A percentile compares a stretch with the other conserved stretches of the same genome.
phyloP scores from a whole-genome alignment of 2,797 vertebrate genomes.

The Toxotes lorentzi region DNA sequence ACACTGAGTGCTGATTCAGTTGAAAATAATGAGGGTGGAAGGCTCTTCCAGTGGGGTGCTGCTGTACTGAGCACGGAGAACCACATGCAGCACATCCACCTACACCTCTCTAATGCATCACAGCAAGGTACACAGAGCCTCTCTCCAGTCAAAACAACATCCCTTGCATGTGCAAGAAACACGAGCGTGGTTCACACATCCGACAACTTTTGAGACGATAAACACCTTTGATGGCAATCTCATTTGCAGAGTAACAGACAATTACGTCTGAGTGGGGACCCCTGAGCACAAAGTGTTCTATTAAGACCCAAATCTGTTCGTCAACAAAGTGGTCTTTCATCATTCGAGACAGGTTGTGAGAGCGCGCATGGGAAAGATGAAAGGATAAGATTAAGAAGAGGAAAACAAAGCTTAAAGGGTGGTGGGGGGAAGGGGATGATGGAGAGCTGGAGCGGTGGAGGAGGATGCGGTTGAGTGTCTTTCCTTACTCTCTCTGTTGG shows the following conservation, averaged over 20 bases:
- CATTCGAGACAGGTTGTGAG: conserved; percentile 56
- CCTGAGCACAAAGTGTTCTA: conserved; percentile 41
- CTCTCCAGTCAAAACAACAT: conserved; percentile 59
- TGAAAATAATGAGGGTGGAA: conserved; percentile 82
- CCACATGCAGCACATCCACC: conserved; percentile 67
- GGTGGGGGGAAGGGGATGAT: background rate
- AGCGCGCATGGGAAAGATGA: conserved; percentile 59
- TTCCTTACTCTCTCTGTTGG: conserved; percentile 91
- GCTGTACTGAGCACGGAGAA: conserved; percentile 59
- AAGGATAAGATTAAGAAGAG: conserved; percentile 62
- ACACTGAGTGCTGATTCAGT: conserved; percentile 62
- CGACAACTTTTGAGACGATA: conserved; percentile 40
- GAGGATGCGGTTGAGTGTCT: conserved; percentile 14
- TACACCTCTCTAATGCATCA: conserved; percentile 63
- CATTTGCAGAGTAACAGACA: conserved; percentile 56
- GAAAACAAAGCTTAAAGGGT: conserved; percentile 59
- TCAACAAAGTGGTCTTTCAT: conserved; percentile 59
- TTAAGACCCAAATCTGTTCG: conserved; percentile 49
- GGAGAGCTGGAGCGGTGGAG: background rate
- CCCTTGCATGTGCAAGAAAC: conserved; percentile 41
- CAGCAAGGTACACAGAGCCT: conserved; percentile 51
- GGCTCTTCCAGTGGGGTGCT: conserved; percentile 65
- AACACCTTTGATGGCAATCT: conserved; percentile 60
- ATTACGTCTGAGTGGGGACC: conserved; percentile 48
- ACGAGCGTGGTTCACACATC: conserved; percentile 25